Base-by-base conservation (phyloP, 2,888 invertebrate genomes). In the Patella pellucida region DNA sequence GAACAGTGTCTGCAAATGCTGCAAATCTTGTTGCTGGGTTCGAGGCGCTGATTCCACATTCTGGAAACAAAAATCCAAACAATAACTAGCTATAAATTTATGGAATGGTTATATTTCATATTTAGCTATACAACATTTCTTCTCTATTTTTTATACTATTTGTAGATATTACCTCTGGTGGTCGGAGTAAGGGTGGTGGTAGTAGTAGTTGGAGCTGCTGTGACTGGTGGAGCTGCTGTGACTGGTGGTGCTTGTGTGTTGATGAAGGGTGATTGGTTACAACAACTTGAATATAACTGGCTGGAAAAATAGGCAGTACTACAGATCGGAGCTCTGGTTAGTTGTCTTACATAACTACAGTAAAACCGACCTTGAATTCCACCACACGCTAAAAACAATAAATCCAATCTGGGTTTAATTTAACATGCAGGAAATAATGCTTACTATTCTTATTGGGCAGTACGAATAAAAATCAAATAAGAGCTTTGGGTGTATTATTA, bases 41-140 rank as follows among this genome's bases (percentile, higher is more conserved):
- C 62, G 11, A 23, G 27, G 56, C 68, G 70, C 74, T 74, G n/a
- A 74, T 11, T 41, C 74, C 74, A 52, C 74, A 74, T 41, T 71
- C 74, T 74, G 31, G 16, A 73, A 73, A 3, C 7, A 62, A 41
- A 41, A 41, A 41, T 41, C 41, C 41, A 41, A 7, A 41, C 41
- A 41, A 41, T 41, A 41, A 9, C 1, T 41, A 41, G 41, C 41
- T 41, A 9, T 41, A 41, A 41, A 41, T 41, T 41, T 41, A 41
- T 41, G 41, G 41, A 41, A 41, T 41, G 41, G 41, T 41, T 7
- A 41, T 41, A 41, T 5, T 41, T 41, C 41, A 41, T 9, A 41
- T 41, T 1, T 9, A 9, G 9, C 41, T 41, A 41, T 41, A 41
- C 41, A 41, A 7, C 41, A 41, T 41, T 41, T 9, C 9, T 31